Evolutionary conservation across 2,113 vertebrate species (phyloP).

Genomic region (Semnopithecus entellus): DNA sequence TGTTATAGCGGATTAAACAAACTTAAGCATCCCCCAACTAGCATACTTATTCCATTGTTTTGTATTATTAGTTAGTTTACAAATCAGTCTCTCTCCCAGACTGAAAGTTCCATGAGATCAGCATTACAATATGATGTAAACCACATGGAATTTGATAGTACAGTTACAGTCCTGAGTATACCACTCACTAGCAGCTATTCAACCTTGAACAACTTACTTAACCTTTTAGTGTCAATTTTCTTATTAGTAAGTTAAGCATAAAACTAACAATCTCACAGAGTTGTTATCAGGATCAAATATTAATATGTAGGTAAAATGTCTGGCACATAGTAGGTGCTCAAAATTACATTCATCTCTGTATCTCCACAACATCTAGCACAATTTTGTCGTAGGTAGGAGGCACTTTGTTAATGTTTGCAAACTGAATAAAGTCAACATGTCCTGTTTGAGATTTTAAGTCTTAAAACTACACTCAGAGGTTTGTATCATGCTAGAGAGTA

Average conservation of each 20-base stretch:
- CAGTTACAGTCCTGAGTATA: not conserved
- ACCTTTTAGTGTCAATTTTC: not conserved
- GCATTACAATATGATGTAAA: not conserved
- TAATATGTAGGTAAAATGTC: not conserved
- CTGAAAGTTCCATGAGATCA: not conserved
- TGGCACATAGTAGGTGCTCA: not conserved
- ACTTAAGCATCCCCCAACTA: not conserved
- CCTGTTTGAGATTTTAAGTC: not conserved
- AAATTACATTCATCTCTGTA: not conserved
- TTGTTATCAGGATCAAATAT: not conserved
- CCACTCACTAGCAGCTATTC: not conserved
- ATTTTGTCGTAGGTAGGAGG: not conserved
- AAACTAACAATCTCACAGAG: not conserved
- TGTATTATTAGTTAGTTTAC: not conserved
- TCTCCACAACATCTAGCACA: not conserved
- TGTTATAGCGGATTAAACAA: not conserved
- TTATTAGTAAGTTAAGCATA: not conserved
- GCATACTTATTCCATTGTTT: not conserved
- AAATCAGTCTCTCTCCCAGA: not conserved
- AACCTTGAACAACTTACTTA: not conserved
- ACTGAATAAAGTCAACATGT: not conserved
- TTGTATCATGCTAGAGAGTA: not conserved
- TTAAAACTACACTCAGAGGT: not conserved
- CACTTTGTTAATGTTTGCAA: not conserved
- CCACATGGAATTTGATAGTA: not conserved